phyloP scores from a whole-genome alignment of 2,888 invertebrate genomes.

The Pristionchus entomophagus region DNA sequence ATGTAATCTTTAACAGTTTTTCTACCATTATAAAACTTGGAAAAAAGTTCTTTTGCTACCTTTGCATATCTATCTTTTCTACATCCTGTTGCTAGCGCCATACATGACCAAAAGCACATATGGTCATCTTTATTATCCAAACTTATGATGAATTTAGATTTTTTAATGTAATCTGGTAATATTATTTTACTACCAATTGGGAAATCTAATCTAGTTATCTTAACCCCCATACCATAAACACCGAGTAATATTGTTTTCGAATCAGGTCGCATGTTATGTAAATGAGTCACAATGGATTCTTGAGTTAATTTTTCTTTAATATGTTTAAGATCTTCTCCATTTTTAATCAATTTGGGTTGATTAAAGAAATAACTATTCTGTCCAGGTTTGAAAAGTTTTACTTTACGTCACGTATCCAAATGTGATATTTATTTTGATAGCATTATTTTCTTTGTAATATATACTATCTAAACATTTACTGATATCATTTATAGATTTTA shows the following conservation, averaged over 20 bases:
- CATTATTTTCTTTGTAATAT: constrained; percentile 49
- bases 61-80: constrained; percentile 45
- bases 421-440: constrained; percentile 48
- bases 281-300: constrained; percentile 48
- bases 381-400: constrained; percentile 49
- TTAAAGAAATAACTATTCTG: constrained; percentile 49
- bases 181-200: constrained; percentile 48
- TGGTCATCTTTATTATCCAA: constrained; percentile 48
- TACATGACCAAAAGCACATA: constrained; percentile 51
- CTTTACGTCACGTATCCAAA: constrained; percentile 51
- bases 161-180: constrained; percentile 45
- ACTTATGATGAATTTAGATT: constrained; percentile 45
- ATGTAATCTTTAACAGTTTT: constrained; percentile 41
- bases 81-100: constrained; percentile 49
- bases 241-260: constrained; percentile 49
- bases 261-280: constrained; percentile 47
- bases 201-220: constrained; percentile 51
- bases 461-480: constrained; percentile 42
- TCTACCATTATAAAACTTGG: constrained; percentile 48
- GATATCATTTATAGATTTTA: constrained; percentile 44
- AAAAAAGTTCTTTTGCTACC: constrained; percentile 48
- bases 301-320: constrained; percentile 49
- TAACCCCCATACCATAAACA: constrained; percentile 49
- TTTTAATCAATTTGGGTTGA: constrained; percentile 44
- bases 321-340: constrained; percentile 47